These are phyloP conservation scores for Noctua fimbriata DNA, from an alignment of 2,888 invertebrate genomes.

Conservation along the genomic window DNA sequence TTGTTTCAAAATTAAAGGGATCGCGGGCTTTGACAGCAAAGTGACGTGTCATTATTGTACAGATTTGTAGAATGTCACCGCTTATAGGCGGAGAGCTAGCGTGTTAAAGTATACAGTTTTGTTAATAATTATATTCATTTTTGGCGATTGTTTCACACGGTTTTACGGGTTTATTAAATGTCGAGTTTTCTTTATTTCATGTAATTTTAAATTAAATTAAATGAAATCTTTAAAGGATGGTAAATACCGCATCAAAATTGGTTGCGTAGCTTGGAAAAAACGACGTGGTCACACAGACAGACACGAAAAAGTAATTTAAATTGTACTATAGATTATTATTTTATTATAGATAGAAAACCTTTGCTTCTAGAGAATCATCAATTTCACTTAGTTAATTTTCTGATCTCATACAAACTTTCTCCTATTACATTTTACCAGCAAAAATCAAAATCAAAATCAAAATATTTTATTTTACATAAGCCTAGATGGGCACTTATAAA, in stretches of 20 bases:
- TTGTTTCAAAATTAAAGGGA: constrained; percentile 18
- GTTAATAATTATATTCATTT: neutral
- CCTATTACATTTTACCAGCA: neutral
- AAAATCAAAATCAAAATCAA: no score
- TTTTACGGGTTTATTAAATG: neutral
- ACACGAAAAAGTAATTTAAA: no score
- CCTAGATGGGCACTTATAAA: no score
- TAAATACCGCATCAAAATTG: neutral
- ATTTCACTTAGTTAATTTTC: neutral
- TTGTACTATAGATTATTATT: neutral
- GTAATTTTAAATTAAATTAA: neutral
- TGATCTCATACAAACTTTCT: neutral
- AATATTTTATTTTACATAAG: no score
- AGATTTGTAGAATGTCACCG: constrained; percentile 18
- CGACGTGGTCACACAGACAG: neutral
- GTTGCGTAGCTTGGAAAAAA: neutral
- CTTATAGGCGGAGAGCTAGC: constrained; percentile 26
- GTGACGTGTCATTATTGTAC: constrained; percentile 12
- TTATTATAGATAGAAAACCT: neutral
- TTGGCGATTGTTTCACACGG: neutral
- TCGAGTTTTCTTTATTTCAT: neutral
- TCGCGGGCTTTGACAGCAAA: constrained; percentile 10
- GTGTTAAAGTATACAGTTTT: neutral
- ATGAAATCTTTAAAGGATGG: no score
- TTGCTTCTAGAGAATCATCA: neutral